These are phyloP conservation scores for Cricetomys ansorgei DNA, from an alignment of 2,113 vertebrate species.

Conservation along the genomic window DNA sequence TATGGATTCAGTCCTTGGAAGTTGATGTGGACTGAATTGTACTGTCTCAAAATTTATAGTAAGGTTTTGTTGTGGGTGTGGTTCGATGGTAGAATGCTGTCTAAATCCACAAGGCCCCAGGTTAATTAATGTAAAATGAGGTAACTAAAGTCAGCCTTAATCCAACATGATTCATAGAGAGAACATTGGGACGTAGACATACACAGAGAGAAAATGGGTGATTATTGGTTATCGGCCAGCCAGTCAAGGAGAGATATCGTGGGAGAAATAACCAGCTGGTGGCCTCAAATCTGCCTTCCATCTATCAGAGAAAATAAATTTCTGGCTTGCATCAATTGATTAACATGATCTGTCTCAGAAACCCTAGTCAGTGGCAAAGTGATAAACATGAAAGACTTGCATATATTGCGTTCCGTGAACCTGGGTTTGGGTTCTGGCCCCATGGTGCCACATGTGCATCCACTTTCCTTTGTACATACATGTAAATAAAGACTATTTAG, in stretches of 20 bases:
- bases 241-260: background rate
- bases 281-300: background rate
- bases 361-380: background rate
- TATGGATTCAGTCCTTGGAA: background rate
- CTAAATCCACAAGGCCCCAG: background rate
- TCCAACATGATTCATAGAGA: background rate
- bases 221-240: background rate
- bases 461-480: background rate
- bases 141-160: background rate
- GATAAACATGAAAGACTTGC: accelerated
- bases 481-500: background rate
- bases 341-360: background rate
- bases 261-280: background rate
- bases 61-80: background rate
- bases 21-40: background rate
- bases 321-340: background rate
- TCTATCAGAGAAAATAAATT: background rate
- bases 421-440: too few species aligned
- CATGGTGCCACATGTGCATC: background rate
- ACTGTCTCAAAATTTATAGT: background rate
- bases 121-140: background rate
- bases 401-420: background rate
- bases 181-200: background rate
- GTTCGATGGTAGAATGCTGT: background rate
- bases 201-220: background rate